Evolutionary conservation across 2,888 invertebrate genomes (phyloP), one percentile per base, ranked within the genome.

Genomic region (Rhingia rostrata): DNA sequence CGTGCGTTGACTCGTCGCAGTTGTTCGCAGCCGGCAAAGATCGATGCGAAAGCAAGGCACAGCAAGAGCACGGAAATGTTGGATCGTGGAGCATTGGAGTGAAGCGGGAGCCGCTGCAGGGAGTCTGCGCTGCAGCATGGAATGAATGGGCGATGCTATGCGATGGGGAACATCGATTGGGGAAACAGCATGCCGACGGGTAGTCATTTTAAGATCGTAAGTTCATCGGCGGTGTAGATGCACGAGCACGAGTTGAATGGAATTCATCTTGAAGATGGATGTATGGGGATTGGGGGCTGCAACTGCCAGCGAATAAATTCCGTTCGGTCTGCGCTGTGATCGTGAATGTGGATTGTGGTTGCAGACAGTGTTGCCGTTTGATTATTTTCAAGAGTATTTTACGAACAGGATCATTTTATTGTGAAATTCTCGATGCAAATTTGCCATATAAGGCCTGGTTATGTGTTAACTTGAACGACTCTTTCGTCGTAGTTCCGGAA

Each of bases 1-100:
- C 45, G 3, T 10, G 10, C 51, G 45, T 51, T 43, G 43, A 32
- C 33, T 67, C 33, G 33, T 10, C 69, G 63, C 58, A 51, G 69
- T 61, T 81, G 70, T 66, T 64, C 64, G 54, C 74, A 79, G 74
- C 80, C 84, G 84, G 72, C 67, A 63, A 54, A 49, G 60, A 41
- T 49, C 69, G 58, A 4, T 6, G 22, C 22, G 22, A 2, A 22
- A 22, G 22, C 22, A 22, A 22, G 22, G 22, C 22, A 22, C 22
- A 22, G 30, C 41, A 64, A 22, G 7, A 9, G 10, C 10, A 22
- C 2, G 22, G 2, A 22, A 22, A 22, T 49, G 47, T 10, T 5
- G 49, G 10, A 30, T 9, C 30, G 30, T 4, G 49, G 49, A 49
- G 30, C 37, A 64, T 22, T 51, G 58, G 45, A 39, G 43, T 39